Evolutionary conservation across 2,797 vertebrate genomes (phyloP), one percentile per base, ranked within the genome.

Genomic region (Melanotaenia trifasciata): DNA sequence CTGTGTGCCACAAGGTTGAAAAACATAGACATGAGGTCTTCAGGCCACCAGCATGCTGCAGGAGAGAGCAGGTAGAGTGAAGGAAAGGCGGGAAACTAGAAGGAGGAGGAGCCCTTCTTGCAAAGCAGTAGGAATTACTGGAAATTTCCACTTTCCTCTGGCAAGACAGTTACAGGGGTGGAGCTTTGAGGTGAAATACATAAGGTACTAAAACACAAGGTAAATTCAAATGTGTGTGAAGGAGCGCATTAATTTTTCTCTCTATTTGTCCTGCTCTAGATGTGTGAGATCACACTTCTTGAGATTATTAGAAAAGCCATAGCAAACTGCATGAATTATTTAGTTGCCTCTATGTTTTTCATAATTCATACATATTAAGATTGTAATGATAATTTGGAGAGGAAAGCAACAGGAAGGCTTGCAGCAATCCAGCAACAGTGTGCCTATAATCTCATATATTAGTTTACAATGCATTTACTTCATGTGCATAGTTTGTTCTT

Each of bases 111-210:
- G 85, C 82, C 1, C 64, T 83, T 74, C 74, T 85, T 70, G 80
- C 81, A 78, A 84, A 87, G 89, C 82, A 90, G 84, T 40, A 70
- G 83, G 87, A 89, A 92, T 91, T 87, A 93, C 92, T 94, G 95
- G 95, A 95, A 95, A 95, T 95, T 95, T 95, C 94, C 94, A 95
- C 91, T 93, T 93, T 90, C 89, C 79, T 77, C 84, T 86, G 80
- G 85, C 84, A 86, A 78, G 73, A 70, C 82, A 71, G 80, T 77
- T 70, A 65, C 82, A 83, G 73, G 77, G 92, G 92, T 64, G 92
- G 90, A 88, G 88, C 86, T 67, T 73, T 63, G 85, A 90, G 87
- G 83, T 90, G 86, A 87, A 90, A 78, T 77, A 84, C 87, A 88
- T 81, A 87, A 91, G 84, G 72, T 84, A 72, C 84, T 32, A 9